Conservation (phyloP, 1,140 invertebrate species). For the Goniozus legneri region DNA sequence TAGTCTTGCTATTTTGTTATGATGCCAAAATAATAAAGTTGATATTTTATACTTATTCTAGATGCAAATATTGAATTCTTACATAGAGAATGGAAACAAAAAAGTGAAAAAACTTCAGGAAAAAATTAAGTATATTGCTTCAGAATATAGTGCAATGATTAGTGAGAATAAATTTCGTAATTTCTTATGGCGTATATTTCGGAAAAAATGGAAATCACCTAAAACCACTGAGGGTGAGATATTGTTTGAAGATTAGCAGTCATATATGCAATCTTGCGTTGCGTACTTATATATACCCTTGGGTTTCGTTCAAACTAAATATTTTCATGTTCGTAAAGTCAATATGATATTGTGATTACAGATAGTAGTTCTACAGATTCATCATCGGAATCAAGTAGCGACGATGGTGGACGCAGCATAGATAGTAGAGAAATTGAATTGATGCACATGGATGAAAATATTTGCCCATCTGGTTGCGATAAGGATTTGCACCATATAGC, state of each 20-base stretch:
- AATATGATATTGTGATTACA: not conserved
- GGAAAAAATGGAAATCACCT: slow-evolving; percentile 67
- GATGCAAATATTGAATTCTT: slow-evolving; percentile 20
- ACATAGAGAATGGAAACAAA: slow-evolving; percentile 23
- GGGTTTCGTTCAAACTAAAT: not conserved
- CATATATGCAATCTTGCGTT: no score
- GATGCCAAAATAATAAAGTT: not conserved
- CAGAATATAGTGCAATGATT: slow-evolving; percentile 58
- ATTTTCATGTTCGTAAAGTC: not conserved
- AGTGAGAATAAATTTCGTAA: slow-evolving; percentile 71
- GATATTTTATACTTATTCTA: slow-evolving; percentile 15
- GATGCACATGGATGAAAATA: slow-evolving; percentile 67
- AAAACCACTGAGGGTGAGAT: slow-evolving; percentile 49
- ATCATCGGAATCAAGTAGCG: slow-evolving; percentile 54
- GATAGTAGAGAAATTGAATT: slow-evolving; percentile 62
- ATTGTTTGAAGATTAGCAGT: no score
- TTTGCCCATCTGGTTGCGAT: slow-evolving; percentile 74
- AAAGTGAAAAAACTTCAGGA: slow-evolving; percentile 49
- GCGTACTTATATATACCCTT: no score
- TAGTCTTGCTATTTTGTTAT: slow-evolving; percentile 21
- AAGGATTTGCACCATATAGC: slow-evolving; percentile 63
- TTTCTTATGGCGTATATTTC: slow-evolving; percentile 73
- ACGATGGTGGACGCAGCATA: slow-evolving; percentile 59
- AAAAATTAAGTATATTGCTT: slow-evolving; percentile 56
- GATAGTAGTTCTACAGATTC: slow-evolving; percentile 37